These are phyloP conservation scores for Drosophila punjabiensis DNA, from an alignment of 1,140 invertebrate species.

Conservation along the genomic window DNA sequence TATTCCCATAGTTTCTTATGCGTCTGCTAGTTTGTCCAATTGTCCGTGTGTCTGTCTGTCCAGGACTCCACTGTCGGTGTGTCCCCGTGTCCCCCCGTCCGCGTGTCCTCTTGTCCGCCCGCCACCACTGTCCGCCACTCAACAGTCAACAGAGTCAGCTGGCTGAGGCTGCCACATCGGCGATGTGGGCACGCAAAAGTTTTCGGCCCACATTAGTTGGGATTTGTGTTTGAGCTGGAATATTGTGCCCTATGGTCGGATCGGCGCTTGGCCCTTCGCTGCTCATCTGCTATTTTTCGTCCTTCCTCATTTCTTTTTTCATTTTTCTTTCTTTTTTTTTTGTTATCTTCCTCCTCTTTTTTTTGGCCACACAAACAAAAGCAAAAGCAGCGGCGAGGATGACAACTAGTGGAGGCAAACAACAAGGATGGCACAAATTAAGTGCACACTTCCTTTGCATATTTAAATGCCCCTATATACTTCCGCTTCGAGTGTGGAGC, in stretches of 20 bases:
- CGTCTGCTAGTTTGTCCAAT: conserved; percentile 1
- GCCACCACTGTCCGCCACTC: conserved; percentile 56
- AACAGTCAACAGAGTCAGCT: conserved; percentile 81
- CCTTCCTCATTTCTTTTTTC: conserved; percentile 11
- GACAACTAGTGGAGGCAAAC: conserved; percentile 61
- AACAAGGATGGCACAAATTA: conserved; percentile 83
- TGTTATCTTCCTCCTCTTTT: conserved; percentile 10
- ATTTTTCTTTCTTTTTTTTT: conserved; percentile 10
- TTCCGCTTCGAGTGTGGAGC: conserved; percentile 69
- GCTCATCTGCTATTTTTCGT: conserved; percentile 29
- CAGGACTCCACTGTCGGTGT: conserved; percentile 2
- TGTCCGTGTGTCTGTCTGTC: conserved; percentile 9
- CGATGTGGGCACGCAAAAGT: conserved; percentile 69
- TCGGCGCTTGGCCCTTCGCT: conserved; percentile 58
- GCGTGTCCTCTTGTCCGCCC: conserved; percentile 26
- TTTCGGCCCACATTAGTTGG: conserved; percentile 82
- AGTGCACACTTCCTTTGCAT: conserved; percentile 83
- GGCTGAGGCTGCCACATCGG: conserved; percentile 39
- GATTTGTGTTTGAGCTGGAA: conserved; percentile 80
- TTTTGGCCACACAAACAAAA: conserved; percentile 58
- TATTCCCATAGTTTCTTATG: neutral
- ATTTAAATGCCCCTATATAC: conserved; percentile 84
- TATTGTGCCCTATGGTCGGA: conserved; percentile 73
- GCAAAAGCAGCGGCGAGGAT: conserved; percentile 49
- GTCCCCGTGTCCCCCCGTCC: conserved; percentile 2